These are phyloP conservation scores for Mactra quadrangularis DNA, from an alignment of 1,140 invertebrate genomes.

Conservation along the genomic window DNA sequence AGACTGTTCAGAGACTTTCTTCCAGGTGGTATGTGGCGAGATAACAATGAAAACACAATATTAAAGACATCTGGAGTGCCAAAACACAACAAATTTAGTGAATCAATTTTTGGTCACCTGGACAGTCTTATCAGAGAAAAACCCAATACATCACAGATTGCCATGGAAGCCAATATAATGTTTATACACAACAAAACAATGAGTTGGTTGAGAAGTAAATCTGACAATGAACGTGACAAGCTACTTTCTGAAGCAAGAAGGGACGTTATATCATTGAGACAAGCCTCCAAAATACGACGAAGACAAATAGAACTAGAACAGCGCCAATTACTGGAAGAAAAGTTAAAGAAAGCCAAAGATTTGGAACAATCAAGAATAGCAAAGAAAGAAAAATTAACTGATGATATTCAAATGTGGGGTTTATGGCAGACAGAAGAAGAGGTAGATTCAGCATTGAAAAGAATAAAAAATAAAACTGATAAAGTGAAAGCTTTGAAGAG, in stretches of 20 bases:
- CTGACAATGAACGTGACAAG: not conserved
- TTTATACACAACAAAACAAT: constrained; percentile 7
- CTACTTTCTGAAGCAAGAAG: not conserved
- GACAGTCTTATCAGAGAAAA: not conserved
- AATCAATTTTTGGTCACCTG: too few species aligned
- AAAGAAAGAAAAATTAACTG: constrained; percentile 4
- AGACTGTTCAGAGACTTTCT: constrained; percentile 40
- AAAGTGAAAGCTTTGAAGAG: not conserved
- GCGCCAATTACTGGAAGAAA: not conserved
- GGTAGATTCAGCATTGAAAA: not conserved
- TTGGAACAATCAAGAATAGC: not conserved
- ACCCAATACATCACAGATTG: not conserved
- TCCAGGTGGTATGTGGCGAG: not conserved
- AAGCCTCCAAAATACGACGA: not conserved
- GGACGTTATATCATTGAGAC: not conserved
- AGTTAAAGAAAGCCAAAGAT: not conserved
- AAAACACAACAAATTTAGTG: not conserved
- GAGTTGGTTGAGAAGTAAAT: not conserved
- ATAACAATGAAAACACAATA: not conserved
- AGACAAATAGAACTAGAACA: not conserved
- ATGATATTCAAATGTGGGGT: constrained; percentile 1
- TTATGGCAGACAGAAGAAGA: constrained; percentile 22
- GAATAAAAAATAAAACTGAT: not conserved
- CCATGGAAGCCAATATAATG: not conserved
- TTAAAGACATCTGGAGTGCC: not conserved